These are phyloP conservation scores for Scaptomyza reducta DNA, from an alignment of 2,888 invertebrate species.

Conservation along the genomic window DNA sequence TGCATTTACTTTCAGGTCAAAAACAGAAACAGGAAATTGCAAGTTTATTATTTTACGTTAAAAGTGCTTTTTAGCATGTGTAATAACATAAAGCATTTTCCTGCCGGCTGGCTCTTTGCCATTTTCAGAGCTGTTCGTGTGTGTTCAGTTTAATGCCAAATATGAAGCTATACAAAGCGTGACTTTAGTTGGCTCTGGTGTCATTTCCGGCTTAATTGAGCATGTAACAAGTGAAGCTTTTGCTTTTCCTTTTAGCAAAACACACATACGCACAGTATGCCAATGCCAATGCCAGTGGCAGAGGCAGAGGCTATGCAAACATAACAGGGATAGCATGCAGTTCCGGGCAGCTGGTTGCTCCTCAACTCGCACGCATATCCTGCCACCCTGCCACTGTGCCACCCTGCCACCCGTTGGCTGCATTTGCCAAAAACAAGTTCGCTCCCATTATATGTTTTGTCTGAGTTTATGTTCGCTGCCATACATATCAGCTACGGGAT, in stretches of 20 bases:
- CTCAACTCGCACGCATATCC: conserved; percentile 66
- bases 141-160: conserved; percentile 36
- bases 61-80: conserved; percentile 18
- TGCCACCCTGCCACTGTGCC: no score
- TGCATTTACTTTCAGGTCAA: conserved; percentile 25
- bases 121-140: conserved; percentile 4
- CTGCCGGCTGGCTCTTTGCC: conserved; percentile 43
- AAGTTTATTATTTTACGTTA: conserved; percentile 33
- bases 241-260: conserved; percentile 56
- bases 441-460: conserved; percentile 50
- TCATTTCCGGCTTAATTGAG: conserved; percentile 77
- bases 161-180: conserved; percentile 68
- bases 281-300: conserved; percentile 26
- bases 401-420: conserved; percentile 44
- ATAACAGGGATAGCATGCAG: conserved; percentile 34
- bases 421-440: conserved; percentile 56
- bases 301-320: conserved; percentile 47
- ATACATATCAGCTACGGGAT: conserved; percentile 47
- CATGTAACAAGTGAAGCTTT: conserved; percentile 74
- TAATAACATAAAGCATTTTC: conserved; percentile 14
- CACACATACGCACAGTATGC: conserved; percentile 26
- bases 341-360: conserved; percentile 16
- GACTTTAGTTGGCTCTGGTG: conserved; percentile 76
- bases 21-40: conserved; percentile 36
- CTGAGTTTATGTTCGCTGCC: conserved; percentile 60